Conservation (phyloP, 2,888 invertebrate species). For the Onthophagus sagittarius region DNA sequence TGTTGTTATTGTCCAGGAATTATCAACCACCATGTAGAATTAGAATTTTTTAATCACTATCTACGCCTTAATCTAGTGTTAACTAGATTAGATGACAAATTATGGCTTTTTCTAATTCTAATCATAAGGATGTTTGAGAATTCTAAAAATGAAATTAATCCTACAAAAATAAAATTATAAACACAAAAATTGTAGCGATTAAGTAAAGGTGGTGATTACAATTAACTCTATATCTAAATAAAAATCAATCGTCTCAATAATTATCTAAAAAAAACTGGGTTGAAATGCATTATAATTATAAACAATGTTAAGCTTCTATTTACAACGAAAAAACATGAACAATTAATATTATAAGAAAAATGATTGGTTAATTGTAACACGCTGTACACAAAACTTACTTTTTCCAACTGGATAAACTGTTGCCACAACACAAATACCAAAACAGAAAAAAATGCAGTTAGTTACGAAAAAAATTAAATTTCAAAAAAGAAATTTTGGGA, state of each 20-base stretch:
- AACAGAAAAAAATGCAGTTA: conserved; percentile 32
- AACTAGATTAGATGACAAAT: too few relatives aligned
- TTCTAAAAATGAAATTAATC: neutral
- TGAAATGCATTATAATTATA: neutral
- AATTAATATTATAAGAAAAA: neutral
- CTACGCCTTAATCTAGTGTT: too few relatives aligned
- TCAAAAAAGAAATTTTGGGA: neutral
- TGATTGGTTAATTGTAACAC: conserved; percentile 16
- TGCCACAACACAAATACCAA: conserved; percentile 36
- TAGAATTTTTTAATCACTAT: neutral
- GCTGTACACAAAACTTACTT: conserved; percentile 45
- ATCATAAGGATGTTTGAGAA: neutral
- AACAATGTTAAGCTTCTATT: neutral
- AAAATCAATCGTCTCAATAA: too few relatives aligned
- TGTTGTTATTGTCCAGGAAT: neutral
- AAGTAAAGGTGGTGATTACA: neutral
- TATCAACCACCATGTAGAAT: neutral
- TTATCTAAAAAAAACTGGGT: neutral
- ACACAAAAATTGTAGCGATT: neutral
- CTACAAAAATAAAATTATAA: neutral
- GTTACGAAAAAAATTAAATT: conserved; percentile 17
- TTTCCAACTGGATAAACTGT: conserved; percentile 47
- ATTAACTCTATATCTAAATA: conserved; percentile 3
- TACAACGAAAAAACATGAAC: neutral
- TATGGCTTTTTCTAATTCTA: neutral